Evolutionary conservation across 2,113 vertebrate genomes (phyloP).

Genomic region (Epinephelus lanceolatus): DNA sequence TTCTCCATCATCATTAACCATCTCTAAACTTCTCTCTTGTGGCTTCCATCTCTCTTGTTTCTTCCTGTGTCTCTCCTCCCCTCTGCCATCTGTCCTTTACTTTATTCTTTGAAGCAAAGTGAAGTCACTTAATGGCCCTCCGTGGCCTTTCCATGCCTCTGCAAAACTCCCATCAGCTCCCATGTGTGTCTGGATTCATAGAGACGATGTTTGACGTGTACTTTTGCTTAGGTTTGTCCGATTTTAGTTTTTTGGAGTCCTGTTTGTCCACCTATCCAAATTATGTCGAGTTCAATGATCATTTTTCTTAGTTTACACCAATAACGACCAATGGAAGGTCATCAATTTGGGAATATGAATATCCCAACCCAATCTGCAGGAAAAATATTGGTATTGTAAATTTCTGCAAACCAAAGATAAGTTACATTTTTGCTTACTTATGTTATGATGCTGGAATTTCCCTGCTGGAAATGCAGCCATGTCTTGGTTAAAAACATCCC

Average conservation of each 20-base stretch:
- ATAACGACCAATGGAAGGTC: not conserved
- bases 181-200: not conserved
- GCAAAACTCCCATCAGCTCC: slow-evolving; percentile 13
- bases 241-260: too few species aligned
- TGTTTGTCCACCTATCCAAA: not conserved
- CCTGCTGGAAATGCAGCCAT: too few species aligned
- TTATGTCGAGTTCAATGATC: too few species aligned
- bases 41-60: slow-evolving; percentile 48
- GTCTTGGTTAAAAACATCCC: too few species aligned
- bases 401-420: too few species aligned
- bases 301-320: too few species aligned
- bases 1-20: slow-evolving; percentile 61
- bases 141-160: slow-evolving; percentile 10
- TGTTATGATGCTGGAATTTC: too few species aligned
- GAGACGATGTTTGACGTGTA: not conserved
- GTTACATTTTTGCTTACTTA: too few species aligned
- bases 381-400: too few species aligned
- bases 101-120: slow-evolving; percentile 39
- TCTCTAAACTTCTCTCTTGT: slow-evolving; percentile 53
- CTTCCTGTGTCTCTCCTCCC: slow-evolving; percentile 43
- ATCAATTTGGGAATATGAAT: not conserved
- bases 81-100: slow-evolving; percentile 67
- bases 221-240: not conserved
- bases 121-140: slow-evolving; percentile 19
- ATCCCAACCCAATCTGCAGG: not conserved